Evolutionary conservation across 1,140 invertebrate genomes (phyloP).

Genomic region (Drosophila punjabiensis): DNA sequence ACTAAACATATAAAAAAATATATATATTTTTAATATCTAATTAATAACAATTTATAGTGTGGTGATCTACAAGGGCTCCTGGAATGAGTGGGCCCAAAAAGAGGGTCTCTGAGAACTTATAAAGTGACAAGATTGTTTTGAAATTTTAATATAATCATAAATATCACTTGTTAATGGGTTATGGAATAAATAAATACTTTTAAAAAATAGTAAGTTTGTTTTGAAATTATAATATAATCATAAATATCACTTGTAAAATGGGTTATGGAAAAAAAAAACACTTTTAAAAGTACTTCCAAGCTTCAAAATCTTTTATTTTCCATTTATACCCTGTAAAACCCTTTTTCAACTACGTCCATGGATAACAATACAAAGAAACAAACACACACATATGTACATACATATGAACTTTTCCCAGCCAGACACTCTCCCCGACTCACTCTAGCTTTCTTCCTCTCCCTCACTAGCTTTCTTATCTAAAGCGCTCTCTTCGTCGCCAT

Average conservation of each 20-base stretch:
- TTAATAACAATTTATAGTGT: constrained; percentile 88
- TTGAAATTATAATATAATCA: constrained; percentile 11
- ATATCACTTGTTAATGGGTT: background rate
- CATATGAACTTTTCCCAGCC: background rate
- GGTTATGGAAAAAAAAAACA: constrained; percentile 24
- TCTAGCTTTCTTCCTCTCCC: background rate
- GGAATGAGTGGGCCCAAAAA: constrained; percentile 90
- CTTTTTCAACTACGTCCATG: constrained; percentile 3
- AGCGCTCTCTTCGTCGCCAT: constrained; percentile 5
- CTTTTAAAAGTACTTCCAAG: background rate
- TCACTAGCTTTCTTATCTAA: background rate
- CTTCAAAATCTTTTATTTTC: background rate
- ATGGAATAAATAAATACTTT: constrained; percentile 20
- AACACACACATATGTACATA: background rate
- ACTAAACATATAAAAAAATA: no score
- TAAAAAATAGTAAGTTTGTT: background rate
- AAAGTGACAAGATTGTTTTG: background rate
- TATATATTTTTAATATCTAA: constrained; percentile 31
- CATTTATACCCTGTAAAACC: background rate
- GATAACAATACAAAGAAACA: background rate
- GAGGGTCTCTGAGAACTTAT: constrained; percentile 42
- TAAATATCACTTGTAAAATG: background rate
- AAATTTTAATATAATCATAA: no score
- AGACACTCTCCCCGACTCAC: constrained; percentile 1
- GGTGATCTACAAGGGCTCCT: constrained; percentile 95